phyloP scores from a whole-genome alignment of 2,888 invertebrate genomes.

The Cephonodes hylas region DNA sequence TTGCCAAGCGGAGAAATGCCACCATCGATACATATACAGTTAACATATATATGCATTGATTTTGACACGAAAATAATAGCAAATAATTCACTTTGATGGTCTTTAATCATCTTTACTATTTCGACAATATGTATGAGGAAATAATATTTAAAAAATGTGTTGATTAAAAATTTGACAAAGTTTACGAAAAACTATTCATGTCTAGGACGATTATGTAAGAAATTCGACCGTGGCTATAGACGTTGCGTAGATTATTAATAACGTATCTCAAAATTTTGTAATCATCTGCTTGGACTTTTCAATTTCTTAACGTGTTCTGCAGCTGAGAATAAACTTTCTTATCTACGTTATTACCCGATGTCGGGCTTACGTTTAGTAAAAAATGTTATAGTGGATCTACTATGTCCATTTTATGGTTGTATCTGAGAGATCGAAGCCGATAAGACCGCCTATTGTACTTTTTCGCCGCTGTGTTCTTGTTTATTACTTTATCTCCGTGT shows the following conservation, averaged over 20 bases:
- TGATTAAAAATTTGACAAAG: background rate
- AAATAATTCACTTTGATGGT: background rate
- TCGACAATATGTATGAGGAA: background rate
- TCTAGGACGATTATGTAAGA: background rate
- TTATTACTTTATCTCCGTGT: too few species aligned
- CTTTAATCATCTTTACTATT: background rate
- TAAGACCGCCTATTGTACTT: too few species aligned
- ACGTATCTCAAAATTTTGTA: background rate
- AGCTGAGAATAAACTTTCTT: background rate
- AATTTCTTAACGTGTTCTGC: background rate
- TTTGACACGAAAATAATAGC: background rate
- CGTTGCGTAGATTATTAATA: background rate
- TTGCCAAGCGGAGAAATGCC: slow-evolving; percentile 74
- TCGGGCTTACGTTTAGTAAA: too few species aligned
- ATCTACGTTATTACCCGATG: too few species aligned
- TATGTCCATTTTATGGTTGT: too few species aligned
- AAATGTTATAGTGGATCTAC: too few species aligned
- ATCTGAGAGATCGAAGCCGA: too few species aligned
- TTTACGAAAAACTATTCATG: background rate
- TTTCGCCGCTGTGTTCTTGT: too few species aligned
- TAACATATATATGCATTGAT: background rate
- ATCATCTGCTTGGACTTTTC: background rate
- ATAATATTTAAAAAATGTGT: background rate
- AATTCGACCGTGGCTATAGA: background rate
- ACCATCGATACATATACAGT: slow-evolving; percentile 50